Percentiles rank a stretch among this genome's conserved stretches.
These are phyloP conservation scores for Dasypus novemcinctus DNA, from an alignment of 2,113 vertebrate species.

Conservation along the genomic window DNA sequence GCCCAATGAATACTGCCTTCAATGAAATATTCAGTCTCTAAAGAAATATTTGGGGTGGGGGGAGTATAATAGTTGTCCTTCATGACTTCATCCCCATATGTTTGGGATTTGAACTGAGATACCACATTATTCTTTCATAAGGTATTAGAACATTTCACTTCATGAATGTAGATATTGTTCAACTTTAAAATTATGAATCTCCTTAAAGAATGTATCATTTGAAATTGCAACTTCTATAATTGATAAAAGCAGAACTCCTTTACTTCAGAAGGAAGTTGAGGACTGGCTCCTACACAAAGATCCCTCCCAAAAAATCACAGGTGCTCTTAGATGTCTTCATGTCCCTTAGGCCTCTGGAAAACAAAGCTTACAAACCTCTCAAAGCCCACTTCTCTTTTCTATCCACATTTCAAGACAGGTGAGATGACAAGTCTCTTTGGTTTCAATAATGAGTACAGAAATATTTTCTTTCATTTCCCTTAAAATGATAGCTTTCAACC, in stretches of 20 bases:
- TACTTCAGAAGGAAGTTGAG: not conserved
- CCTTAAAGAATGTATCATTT: not conserved
- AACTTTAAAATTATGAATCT: not conserved
- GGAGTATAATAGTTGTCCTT: not conserved
- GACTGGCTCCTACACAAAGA: not conserved
- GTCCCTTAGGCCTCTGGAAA: not conserved
- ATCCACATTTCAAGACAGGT: not conserved
- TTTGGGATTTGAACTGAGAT: not conserved
- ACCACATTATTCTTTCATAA: not conserved
- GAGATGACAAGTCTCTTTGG: not conserved
- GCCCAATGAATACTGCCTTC: not conserved
- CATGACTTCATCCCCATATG: not conserved
- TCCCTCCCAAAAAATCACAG: not conserved
- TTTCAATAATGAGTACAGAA: not conserved
- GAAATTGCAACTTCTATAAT: not conserved
- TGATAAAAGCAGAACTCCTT: not conserved
- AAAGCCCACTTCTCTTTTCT: not conserved
- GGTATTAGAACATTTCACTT: not conserved
- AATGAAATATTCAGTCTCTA: not conserved
- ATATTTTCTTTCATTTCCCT: conserved; percentile 2
- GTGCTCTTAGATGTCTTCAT: not conserved
- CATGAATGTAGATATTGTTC: not conserved
- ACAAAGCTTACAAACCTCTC: not conserved
- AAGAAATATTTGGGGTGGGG: not conserved
- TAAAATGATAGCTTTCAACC: not conserved